Percentiles rank a stretch among this genome's conserved stretches.
These are phyloP conservation scores for Contarinia nasturtii DNA, from an alignment of 1,140 invertebrate genomes.

Conservation along the genomic window DNA sequence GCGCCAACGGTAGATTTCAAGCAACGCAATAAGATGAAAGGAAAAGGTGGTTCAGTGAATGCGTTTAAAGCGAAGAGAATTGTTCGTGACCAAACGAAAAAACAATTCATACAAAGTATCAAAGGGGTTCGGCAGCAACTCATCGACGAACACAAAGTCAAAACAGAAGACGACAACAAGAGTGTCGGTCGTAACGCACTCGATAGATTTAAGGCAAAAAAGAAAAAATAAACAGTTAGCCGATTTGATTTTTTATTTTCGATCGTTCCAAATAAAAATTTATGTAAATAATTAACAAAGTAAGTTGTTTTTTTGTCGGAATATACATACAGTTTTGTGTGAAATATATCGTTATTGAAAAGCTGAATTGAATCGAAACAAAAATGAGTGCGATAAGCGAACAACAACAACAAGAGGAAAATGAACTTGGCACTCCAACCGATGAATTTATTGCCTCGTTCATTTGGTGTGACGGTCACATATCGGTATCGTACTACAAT, in stretches of 20 bases:
- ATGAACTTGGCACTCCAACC: background rate
- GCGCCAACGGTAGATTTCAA: constrained; percentile 57
- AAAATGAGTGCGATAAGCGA: too few relatives aligned
- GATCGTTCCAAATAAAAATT: too few relatives aligned
- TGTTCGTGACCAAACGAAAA: constrained; percentile 43
- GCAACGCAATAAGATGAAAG: constrained; percentile 54
- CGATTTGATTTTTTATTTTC: background rate
- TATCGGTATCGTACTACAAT: background rate
- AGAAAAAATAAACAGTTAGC: constrained; percentile 7
- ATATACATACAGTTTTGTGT: too few relatives aligned
- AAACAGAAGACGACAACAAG: constrained; percentile 3
- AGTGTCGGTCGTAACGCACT: constrained; percentile 8
- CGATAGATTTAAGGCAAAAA: constrained; percentile 18
- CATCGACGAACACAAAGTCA: constrained; percentile 7
- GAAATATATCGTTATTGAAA: too few relatives aligned
- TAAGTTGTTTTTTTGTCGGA: too few relatives aligned
- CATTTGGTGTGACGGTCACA: background rate
- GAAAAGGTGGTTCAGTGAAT: constrained; percentile 54
- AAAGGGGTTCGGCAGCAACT: constrained; percentile 12
- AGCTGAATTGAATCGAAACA: too few relatives aligned
- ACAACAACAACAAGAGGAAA: background rate
- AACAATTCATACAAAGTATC: constrained; percentile 32
- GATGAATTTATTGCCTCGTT: background rate
- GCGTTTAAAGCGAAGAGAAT: constrained; percentile 60
- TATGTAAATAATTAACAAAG: too few relatives aligned